Percentiles rank a stretch among this genome's conserved stretches.
Conservation (phyloP, 2,113 vertebrate species). For the Proterorhinus semilunaris region DNA sequence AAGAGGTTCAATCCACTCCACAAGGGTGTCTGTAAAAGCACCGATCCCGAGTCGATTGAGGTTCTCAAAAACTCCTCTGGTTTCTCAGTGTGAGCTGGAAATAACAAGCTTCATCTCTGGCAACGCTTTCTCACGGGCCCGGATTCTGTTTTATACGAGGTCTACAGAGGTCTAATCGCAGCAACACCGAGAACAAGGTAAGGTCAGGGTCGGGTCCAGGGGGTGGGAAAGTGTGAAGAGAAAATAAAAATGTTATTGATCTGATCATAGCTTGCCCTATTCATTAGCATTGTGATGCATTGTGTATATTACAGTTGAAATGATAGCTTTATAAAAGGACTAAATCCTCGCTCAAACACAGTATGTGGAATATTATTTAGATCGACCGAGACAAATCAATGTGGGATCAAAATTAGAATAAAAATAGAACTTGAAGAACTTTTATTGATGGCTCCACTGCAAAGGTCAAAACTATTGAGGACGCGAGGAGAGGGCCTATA, state of each 20-base stretch:
- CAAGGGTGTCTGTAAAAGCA: constrained; percentile 45
- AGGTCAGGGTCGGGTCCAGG: constrained; percentile 16
- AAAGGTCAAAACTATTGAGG: no score
- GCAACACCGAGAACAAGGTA: constrained; percentile 34
- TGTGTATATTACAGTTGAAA: no score
- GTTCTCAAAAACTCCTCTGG: constrained; percentile 35
- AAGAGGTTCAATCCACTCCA: constrained; percentile 42
- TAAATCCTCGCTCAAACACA: no score
- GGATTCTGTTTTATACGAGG: constrained; percentile 30
- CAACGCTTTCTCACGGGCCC: constrained; percentile 15
- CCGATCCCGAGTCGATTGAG: constrained; percentile 29
- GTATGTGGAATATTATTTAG: no score
- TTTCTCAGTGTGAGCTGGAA: constrained; percentile 59
- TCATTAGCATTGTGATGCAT: no score
- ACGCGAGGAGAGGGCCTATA: no score
- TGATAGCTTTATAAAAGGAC: no score
- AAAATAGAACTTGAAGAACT: no score
- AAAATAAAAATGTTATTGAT: not conserved
- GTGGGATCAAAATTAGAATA: no score
- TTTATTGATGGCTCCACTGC: no score
- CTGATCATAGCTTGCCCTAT: not conserved
- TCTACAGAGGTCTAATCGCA: constrained; percentile 40
- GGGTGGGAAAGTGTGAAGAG: not conserved
- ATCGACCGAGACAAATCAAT: no score
- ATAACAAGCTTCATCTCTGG: constrained; percentile 61